Evolutionary conservation across 2,888 invertebrate species (phyloP).

Genomic region (Malthinus seriepunctatus): DNA sequence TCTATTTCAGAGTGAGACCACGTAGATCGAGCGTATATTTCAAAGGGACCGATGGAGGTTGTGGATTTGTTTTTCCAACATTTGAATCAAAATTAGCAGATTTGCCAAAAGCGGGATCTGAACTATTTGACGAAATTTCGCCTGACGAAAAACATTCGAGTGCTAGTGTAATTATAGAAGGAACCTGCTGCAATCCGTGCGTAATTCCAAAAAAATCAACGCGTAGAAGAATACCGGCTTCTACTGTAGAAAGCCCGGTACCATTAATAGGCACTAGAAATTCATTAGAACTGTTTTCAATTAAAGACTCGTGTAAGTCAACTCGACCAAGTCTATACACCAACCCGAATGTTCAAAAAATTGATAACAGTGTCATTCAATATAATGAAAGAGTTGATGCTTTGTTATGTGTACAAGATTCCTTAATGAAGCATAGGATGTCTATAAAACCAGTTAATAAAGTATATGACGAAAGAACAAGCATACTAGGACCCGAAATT

Average conservation of each 20-base stretch:
- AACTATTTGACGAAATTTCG: background rate
- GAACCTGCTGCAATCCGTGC: constrained; percentile 4
- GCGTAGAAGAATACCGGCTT: too few species aligned
- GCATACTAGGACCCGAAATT: background rate
- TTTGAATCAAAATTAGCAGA: background rate
- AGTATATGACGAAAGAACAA: background rate
- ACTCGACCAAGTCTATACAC: too few species aligned
- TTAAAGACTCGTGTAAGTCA: background rate
- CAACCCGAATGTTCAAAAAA: background rate
- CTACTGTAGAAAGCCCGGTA: background rate
- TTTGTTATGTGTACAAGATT: constrained; percentile 6
- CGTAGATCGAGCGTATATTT: constrained; percentile 7
- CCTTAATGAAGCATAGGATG: constrained; percentile 9
- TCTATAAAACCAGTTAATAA: constrained; percentile 7
- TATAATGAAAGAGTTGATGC: background rate
- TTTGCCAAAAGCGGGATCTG: background rate
- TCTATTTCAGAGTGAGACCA: too few species aligned
- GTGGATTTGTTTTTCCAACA: constrained; percentile 4
- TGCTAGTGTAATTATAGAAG: background rate
- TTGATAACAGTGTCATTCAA: too few species aligned
- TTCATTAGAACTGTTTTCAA: constrained; percentile 4
- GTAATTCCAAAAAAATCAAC: background rate
- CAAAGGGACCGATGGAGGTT: background rate
- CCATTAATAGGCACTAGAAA: constrained; percentile 8
- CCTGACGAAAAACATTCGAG: background rate